Conservation (phyloP, 1,140 invertebrate genomes). For the Micrasema longulum region DNA sequence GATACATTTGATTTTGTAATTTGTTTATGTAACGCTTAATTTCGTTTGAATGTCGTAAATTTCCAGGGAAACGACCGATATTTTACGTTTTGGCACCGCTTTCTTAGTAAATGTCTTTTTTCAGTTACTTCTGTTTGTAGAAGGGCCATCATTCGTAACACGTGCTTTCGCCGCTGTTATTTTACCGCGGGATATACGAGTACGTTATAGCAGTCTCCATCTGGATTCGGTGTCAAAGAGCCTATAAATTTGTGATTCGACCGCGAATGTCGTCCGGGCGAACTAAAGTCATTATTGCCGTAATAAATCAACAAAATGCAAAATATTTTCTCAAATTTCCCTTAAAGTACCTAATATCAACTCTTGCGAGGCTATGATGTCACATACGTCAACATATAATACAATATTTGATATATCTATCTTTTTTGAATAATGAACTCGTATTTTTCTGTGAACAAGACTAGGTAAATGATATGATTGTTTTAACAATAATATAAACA, state of each 20-base stretch:
- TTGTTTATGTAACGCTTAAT: slow-evolving; percentile 30
- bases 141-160: background rate
- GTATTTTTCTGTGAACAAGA: too few species aligned
- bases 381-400: background rate
- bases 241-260: slow-evolving; percentile 21
- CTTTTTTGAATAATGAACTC: background rate
- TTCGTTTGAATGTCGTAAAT: slow-evolving; percentile 27
- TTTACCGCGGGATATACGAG: background rate
- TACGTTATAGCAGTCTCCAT: background rate
- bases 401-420: slow-evolving; percentile 13
- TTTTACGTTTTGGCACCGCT: slow-evolving; percentile 25
- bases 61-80: slow-evolving; percentile 29
- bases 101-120: slow-evolving; percentile 10
- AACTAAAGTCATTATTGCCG: background rate
- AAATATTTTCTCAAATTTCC: background rate
- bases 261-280: slow-evolving; percentile 1
- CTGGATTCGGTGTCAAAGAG: slow-evolving; percentile 22
- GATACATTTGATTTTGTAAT: slow-evolving; percentile 23
- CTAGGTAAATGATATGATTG: too few species aligned
- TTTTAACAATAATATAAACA: too few species aligned
- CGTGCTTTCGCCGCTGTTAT: slow-evolving; percentile 25
- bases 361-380: background rate
- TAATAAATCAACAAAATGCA: background rate
- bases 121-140: background rate
- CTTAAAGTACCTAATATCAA: background rate